Evolutionary conservation across 1,140 invertebrate species (phyloP).

Genomic region (Trachymyrmex cornetzi): DNA sequence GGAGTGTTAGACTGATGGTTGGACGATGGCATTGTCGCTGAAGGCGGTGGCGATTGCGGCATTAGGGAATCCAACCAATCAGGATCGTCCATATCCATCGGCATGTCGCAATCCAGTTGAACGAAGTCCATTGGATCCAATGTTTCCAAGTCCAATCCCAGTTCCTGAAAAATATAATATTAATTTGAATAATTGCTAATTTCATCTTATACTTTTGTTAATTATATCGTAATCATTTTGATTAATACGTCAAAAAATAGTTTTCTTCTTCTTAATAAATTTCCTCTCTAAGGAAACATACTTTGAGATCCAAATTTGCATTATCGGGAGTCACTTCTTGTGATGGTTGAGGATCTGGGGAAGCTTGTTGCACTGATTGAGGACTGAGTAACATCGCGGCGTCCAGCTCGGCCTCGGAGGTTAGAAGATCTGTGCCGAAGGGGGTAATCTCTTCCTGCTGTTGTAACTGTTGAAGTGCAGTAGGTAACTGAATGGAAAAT

Average conservation of each 20-base stretch:
- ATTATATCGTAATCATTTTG: not conserved
- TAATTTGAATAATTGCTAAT: slow-evolving; percentile 22
- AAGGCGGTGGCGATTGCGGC: slow-evolving; percentile 82
- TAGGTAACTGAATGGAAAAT: slow-evolving; percentile 86
- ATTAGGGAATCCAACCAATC: slow-evolving; percentile 92
- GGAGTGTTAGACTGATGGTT: slow-evolving; percentile 70
- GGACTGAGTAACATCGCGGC: slow-evolving; percentile 84
- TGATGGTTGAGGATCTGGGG: slow-evolving; percentile 84
- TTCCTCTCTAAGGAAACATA: slow-evolving; percentile 38
- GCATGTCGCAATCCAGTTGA: slow-evolving; percentile 87
- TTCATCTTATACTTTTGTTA: not conserved
- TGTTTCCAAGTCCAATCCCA: slow-evolving; percentile 86
- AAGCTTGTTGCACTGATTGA: slow-evolving; percentile 79
- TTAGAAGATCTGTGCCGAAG: slow-evolving; percentile 77
- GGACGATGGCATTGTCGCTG: slow-evolving; percentile 71
- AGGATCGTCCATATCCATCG: slow-evolving; percentile 91
- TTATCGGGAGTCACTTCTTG: slow-evolving; percentile 86
- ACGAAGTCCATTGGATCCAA: slow-evolving; percentile 88
- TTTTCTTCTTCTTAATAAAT: not conserved
- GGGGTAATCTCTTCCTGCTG: slow-evolving; percentile 80
- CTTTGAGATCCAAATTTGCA: slow-evolving; percentile 84
- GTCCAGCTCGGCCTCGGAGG: slow-evolving; percentile 80
- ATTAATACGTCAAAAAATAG: not conserved
- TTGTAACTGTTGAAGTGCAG: slow-evolving; percentile 77
- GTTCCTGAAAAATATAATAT: slow-evolving; percentile 81